Conservation (phyloP, 2,888 invertebrate species). For the Eristalis arbustorum region DNA sequence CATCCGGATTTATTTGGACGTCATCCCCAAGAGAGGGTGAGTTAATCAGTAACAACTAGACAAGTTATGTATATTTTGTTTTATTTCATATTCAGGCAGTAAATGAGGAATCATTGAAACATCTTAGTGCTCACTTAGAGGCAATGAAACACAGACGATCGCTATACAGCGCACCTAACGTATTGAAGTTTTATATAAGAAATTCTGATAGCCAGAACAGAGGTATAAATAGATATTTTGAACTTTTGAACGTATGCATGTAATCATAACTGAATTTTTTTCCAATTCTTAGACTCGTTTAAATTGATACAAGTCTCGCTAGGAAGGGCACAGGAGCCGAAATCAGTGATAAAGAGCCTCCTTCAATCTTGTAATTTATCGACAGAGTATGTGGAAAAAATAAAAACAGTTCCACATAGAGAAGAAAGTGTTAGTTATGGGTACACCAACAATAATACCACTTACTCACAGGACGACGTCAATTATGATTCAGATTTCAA, state of each 20-base stretch:
- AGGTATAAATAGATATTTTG: constrained; percentile 25
- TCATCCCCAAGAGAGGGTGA: constrained; percentile 93
- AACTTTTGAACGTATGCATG: not conserved
- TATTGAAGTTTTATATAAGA: constrained; percentile 90
- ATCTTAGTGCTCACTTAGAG: constrained; percentile 91
- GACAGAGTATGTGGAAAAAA: constrained; percentile 91
- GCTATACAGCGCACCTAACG: constrained; percentile 82
- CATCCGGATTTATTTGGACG: constrained; percentile 97
- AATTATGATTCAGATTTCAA: constrained; percentile 60
- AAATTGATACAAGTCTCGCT: constrained; percentile 88
- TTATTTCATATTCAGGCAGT: constrained; percentile 82
- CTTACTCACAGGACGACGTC: constrained; percentile 37
- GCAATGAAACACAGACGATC: constrained; percentile 84
- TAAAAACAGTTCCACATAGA: constrained; percentile 75
- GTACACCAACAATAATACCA: not conserved
- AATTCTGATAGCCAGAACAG: constrained; percentile 71
- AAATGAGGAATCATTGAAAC: constrained; percentile 95
- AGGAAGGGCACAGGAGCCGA: constrained; percentile 85
- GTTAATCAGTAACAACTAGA: constrained; percentile 63
- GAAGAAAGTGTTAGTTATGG: not conserved
- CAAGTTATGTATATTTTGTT: constrained; percentile 74
- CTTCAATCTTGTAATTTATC: constrained; percentile 91
- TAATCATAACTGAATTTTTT: not conserved
- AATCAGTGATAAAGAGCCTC: constrained; percentile 86
- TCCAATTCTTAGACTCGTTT: constrained; percentile 83